These are phyloP conservation scores for Pavo muticus DNA, from an alignment of 2,113 vertebrate species.

Conservation along the genomic window DNA sequence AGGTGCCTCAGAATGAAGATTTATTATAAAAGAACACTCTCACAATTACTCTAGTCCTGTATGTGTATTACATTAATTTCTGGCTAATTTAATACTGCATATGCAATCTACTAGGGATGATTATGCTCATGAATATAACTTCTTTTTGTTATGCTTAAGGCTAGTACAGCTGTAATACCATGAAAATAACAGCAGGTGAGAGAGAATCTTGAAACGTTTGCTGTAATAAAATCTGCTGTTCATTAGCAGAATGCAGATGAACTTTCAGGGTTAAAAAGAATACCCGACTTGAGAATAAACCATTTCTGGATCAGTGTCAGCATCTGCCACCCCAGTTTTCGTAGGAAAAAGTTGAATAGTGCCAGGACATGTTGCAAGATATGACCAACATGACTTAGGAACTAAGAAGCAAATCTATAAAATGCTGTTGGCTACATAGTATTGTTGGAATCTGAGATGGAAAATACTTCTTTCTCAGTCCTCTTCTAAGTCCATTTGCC, in stretches of 20 bases:
- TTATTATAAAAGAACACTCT: neutral
- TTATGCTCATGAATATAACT: neutral
- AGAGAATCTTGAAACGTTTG: neutral
- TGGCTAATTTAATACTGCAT: neutral
- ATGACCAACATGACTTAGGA: conserved; percentile 58
- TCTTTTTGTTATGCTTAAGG: neutral
- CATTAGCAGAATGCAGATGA: neutral
- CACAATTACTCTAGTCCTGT: neutral
- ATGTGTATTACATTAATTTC: neutral
- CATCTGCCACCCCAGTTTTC: conserved; percentile 56
- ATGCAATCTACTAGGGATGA: neutral
- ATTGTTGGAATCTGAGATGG: conserved; percentile 62
- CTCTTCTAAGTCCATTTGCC: conserved; percentile 8
- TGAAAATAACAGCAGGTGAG: neutral
- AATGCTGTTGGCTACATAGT: conserved; percentile 51
- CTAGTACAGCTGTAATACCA: neutral
- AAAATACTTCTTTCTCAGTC: conserved; percentile 34
- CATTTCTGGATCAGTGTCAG: conserved; percentile 28
- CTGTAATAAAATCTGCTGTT: neutral
- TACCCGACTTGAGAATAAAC: neutral
- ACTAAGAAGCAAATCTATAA: conserved; percentile 36
- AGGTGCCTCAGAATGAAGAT: neutral
- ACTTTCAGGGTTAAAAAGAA: conserved; percentile 50
- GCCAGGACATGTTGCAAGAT: conserved; percentile 71
- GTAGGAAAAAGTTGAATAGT: conserved; percentile 55